Base-by-base conservation (phyloP, 2,113 vertebrate species). In the Hyperopisus bebe region DNA sequence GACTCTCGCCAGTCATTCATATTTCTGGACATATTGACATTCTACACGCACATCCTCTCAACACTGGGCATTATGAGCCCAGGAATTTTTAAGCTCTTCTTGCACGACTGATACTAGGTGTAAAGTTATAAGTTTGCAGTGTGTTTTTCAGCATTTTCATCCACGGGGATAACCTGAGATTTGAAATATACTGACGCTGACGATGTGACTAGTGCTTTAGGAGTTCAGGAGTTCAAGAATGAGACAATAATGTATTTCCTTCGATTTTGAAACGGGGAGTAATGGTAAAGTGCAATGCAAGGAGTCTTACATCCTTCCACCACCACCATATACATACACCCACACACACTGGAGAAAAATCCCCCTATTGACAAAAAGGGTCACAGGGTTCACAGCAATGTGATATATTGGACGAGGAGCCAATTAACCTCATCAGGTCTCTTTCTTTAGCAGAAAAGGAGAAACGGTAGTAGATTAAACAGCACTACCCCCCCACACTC, bases 321-420 rank as follows among this genome's bases (percentile, higher is more conserved):
- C 53, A 87, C 92, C 90, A 91, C 92, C 91, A 92, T 90, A 83
- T 92, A 89, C 93, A 90, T 91, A 92, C 90, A 93, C 92, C 93
- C 94, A 94, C 93, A 94, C 93, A 94, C 93, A 93, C 93, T 93
- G 93, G 92, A 95, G 94, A 95, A 95, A 96, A 96, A 94, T 95
- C 94, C 94, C 95, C 93, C 95, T 96, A 94, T 96, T 96, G 95
- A 96, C 95, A 96, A 94, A 95, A 95, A 96, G 94, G 96, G 96
- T 96, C 96, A 96, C 94, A 93, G 96, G 95, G 96, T 96, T 97
- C 96, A 97, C 93, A 96, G 96, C 95, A 96, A 96, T 95, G 96
- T 97, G 96, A 96, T 96, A 96, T 96, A 96, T 96, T 95, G 96
- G 95, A 96, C 93, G 96, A 95, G 95, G 95, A 96, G 95, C 96